A percentile compares a stretch with the other conserved stretches of the same genome.
Evolutionary conservation across 2,888 invertebrate genomes (phyloP).

Genomic region (Cosmia trapezina): DNA sequence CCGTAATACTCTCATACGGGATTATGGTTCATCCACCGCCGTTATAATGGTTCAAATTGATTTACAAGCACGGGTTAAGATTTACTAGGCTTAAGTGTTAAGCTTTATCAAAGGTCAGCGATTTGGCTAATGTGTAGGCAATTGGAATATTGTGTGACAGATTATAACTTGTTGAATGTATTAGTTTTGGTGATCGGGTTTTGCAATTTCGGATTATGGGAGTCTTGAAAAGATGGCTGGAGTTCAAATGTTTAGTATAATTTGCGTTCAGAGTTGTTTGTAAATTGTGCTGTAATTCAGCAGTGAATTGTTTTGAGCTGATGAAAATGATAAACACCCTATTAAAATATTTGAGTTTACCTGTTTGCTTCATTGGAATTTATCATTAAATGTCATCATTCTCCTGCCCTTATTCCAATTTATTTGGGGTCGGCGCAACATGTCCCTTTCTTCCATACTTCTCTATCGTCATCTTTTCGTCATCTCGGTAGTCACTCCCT

Average conservation of each 20-base stretch:
- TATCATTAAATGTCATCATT: too few relatives aligned
- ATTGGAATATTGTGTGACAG: slow-evolving; percentile 24
- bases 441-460: too few relatives aligned
- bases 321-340: background rate
- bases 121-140: slow-evolving; percentile 53
- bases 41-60: slow-evolving; percentile 70
- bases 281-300: background rate
- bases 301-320: background rate
- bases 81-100: slow-evolving; percentile 66
- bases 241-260: background rate
- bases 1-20: slow-evolving; percentile 63
- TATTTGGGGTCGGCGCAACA: too few relatives aligned
- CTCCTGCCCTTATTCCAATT: too few relatives aligned
- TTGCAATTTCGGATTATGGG: background rate
- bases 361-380: background rate
- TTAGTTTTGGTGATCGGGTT: background rate
- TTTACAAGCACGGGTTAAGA: slow-evolving; percentile 68
- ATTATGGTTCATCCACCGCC: slow-evolving; percentile 65
- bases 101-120: slow-evolving; percentile 57
- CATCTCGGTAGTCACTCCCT: too few relatives aligned
- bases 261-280: background rate
- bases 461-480: too few relatives aligned
- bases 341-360: too few relatives aligned
- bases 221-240: background rate
- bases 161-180: slow-evolving; percentile 39